Evolutionary conservation across 2,113 vertebrate genomes (phyloP).

Genomic region (Eleginops maclovinus): DNA sequence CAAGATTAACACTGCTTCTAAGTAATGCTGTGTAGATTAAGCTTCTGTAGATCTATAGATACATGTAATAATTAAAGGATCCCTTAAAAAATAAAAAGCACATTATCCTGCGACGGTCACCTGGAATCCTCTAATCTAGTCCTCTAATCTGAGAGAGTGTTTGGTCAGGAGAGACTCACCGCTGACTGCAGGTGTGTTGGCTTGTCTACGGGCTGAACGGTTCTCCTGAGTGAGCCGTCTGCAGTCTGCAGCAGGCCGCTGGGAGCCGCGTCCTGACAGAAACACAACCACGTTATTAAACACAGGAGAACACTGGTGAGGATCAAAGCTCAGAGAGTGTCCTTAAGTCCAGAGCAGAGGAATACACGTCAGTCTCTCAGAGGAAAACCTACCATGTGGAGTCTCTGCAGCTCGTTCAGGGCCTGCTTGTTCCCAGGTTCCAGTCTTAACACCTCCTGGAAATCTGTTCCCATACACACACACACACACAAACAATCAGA

Average conservation of each 20-base stretch:
- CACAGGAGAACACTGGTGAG: not conserved
- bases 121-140: not conserved
- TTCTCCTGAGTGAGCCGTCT: slow-evolving; percentile 81
- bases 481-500: slow-evolving; percentile 34
- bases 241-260: slow-evolving; percentile 65
- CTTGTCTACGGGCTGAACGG: slow-evolving; percentile 86
- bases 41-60: too few relatives aligned
- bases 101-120: not conserved
- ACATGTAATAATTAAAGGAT: too few relatives aligned
- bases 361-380: too few relatives aligned
- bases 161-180: slow-evolving; percentile 82
- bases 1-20: too few relatives aligned
- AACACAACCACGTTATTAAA: not conserved
- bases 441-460: slow-evolving; percentile 90
- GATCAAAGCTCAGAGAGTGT: not conserved
- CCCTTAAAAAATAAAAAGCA: too few relatives aligned
- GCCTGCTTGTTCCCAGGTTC: slow-evolving; percentile 98
- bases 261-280: slow-evolving; percentile 83
- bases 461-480: slow-evolving; percentile 88
- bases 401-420: slow-evolving; percentile 90
- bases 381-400: slow-evolving; percentile 84
- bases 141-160: not conserved
- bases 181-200: slow-evolving; percentile 83
- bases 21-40: too few relatives aligned
- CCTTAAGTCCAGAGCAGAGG: too few relatives aligned